phyloP scores from a whole-genome alignment of 2,113 vertebrate species.

The Arvicanthis niloticus region DNA sequence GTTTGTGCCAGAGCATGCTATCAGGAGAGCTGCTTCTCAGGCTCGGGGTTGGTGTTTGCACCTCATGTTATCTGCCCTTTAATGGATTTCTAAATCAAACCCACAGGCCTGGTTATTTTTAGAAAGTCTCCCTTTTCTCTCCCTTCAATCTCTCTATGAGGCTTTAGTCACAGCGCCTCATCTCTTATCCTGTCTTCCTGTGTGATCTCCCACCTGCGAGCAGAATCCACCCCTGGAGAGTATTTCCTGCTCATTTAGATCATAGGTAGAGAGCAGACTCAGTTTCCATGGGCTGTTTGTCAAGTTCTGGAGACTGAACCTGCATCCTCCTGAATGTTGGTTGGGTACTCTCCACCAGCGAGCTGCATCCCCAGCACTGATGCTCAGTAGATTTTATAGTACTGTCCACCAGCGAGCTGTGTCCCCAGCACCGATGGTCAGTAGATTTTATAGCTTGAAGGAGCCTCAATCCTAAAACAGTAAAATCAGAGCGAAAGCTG shows the following conservation, averaged over 20 bases:
- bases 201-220: not conserved
- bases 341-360: no score
- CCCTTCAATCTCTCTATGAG: not conserved
- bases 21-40: constrained; percentile 3
- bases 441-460: not conserved
- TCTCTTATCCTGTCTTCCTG: not conserved
- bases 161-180: constrained; percentile 15
- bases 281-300: not conserved
- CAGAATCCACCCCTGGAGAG: constrained; percentile 17
- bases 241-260: constrained; percentile 29
- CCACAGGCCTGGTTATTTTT: constrained; percentile 10
- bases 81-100: constrained; percentile 50
- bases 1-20: constrained; percentile 3
- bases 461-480: not conserved
- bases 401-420: no score
- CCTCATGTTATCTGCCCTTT: constrained; percentile 17
- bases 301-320: not conserved
- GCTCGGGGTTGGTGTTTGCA: constrained; percentile 16
- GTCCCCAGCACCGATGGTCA: not conserved
- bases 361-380: not conserved
- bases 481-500: constrained; percentile 39
- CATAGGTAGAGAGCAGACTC: not conserved
- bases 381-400: not conserved
- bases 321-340: not conserved
- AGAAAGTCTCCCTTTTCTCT: not conserved